Evolutionary conservation across 1,140 invertebrate species (phyloP).

Genomic region (Galendromus occidentalis): DNA sequence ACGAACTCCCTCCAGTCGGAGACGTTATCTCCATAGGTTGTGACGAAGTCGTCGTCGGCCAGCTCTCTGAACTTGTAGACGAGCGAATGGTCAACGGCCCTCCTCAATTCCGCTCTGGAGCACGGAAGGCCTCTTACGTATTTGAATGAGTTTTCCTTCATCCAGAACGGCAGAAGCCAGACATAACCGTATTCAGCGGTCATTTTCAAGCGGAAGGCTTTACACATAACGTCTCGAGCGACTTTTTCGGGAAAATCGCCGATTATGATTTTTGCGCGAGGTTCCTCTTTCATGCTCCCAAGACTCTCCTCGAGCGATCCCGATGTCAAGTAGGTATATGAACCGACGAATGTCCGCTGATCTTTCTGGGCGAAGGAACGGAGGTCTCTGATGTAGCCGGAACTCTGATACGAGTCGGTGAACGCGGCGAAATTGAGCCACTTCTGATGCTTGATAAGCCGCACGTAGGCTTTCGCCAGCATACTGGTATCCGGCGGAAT

Average conservation of each 20-base stretch:
- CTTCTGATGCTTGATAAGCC: not conserved
- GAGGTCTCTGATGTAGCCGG: too few relatives aligned
- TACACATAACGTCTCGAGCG: conserved; percentile 48
- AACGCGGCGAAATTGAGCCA: too few relatives aligned
- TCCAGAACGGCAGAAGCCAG: conserved; percentile 61
- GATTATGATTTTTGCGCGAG: conserved; percentile 48
- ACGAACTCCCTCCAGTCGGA: conserved; percentile 23
- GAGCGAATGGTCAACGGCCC: conserved; percentile 47
- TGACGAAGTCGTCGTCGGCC: conserved; percentile 34
- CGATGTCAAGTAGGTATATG: too few relatives aligned
- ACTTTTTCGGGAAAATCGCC: conserved; percentile 48
- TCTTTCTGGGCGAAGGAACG: too few relatives aligned
- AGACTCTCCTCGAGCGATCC: too few relatives aligned
- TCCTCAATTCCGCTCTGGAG: conserved; percentile 39
- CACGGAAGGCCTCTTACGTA: conserved; percentile 33
- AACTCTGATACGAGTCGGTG: too few relatives aligned
- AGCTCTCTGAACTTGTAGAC: not conserved
- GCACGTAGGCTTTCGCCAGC: not conserved
- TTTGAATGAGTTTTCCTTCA: conserved; percentile 40
- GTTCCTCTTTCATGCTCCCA: conserved; percentile 32
- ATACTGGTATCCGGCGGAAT: not conserved
- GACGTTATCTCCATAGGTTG: conserved; percentile 37
- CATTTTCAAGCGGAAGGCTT: conserved; percentile 44
- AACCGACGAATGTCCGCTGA: too few relatives aligned
- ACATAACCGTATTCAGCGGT: conserved; percentile 45